These are phyloP conservation scores for Heliconius erato DNA, from an alignment of 2,888 invertebrate genomes.

Conservation along the genomic window DNA sequence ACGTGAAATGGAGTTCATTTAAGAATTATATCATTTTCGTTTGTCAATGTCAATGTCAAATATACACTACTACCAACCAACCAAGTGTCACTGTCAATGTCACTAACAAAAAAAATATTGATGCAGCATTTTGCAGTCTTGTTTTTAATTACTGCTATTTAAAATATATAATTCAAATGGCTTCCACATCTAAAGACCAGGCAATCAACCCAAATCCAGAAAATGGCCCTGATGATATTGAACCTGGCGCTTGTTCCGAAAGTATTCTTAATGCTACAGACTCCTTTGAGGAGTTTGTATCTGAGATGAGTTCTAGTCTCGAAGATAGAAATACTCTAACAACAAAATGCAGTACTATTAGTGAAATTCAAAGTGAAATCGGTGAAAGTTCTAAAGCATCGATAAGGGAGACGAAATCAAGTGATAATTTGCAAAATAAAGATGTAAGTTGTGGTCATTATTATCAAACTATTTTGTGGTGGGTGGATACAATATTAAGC, in stretches of 20 bases:
- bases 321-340: slow-evolving; percentile 84
- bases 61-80: background rate
- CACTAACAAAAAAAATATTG: slow-evolving; percentile 43
- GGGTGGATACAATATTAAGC: slow-evolving; percentile 10
- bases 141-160: slow-evolving; percentile 25
- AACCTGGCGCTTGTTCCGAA: slow-evolving; percentile 84
- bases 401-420: slow-evolving; percentile 71
- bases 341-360: slow-evolving; percentile 85
- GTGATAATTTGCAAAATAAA: slow-evolving; percentile 75
- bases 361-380: slow-evolving; percentile 86
- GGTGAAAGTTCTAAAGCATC: slow-evolving; percentile 68
- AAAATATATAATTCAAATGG: slow-evolving; percentile 61
- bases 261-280: slow-evolving; percentile 90
- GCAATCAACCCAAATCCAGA: slow-evolving; percentile 53
- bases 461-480: slow-evolving; percentile 13
- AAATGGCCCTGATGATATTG: slow-evolving; percentile 67
- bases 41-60: slow-evolving; percentile 19
- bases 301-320: slow-evolving; percentile 88
- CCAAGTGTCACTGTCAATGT: slow-evolving; percentile 32
- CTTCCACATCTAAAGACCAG: slow-evolving; percentile 75
- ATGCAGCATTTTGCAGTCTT: slow-evolving; percentile 35
- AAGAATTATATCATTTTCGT: no score
- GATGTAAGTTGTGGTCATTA: slow-evolving; percentile 65
- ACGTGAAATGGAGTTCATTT: background rate
- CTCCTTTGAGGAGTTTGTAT: slow-evolving; percentile 89